Percentiles rank a stretch among this genome's conserved stretches.
Evolutionary conservation across 2,888 invertebrate species (phyloP).

Genomic region (Tenthredo scrophulariae): DNA sequence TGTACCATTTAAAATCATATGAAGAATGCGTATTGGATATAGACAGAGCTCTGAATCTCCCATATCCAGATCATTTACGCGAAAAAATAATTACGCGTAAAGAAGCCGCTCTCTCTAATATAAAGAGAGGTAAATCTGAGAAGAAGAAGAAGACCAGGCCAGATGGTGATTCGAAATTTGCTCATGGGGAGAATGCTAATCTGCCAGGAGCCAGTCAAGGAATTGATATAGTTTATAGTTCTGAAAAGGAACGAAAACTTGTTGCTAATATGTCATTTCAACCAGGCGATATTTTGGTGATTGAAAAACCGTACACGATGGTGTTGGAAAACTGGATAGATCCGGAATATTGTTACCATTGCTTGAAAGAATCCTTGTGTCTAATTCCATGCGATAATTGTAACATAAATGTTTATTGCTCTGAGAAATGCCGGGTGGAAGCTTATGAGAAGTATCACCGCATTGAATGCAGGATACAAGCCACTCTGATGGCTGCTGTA

Average conservation of each 20-base stretch:
- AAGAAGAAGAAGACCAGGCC: background rate
- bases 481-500: background rate
- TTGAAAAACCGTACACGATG: constrained; percentile 37
- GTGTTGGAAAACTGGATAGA: background rate
- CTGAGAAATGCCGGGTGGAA: constrained; percentile 19
- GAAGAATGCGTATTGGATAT: constrained; percentile 36
- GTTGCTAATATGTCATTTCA: constrained; percentile 45
- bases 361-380: constrained; percentile 35
- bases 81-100: background rate
- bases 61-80: constrained; percentile 9
- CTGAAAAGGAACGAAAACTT: constrained; percentile 22
- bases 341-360: constrained; percentile 43
- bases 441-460: constrained; percentile 52
- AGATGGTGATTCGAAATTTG: background rate
- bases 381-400: constrained; percentile 52
- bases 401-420: constrained; percentile 38
- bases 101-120: background rate
- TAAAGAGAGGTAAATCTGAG: background rate
- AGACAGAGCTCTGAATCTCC: constrained; percentile 22
- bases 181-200: constrained; percentile 6
- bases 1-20: constrained; percentile 37
- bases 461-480: constrained; percentile 50
- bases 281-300: constrained; percentile 47
- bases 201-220: constrained; percentile 38
- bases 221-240: background rate